These are phyloP conservation scores for Danio aesculapii DNA, from an alignment of 2,797 vertebrate species.

Conservation along the genomic window DNA sequence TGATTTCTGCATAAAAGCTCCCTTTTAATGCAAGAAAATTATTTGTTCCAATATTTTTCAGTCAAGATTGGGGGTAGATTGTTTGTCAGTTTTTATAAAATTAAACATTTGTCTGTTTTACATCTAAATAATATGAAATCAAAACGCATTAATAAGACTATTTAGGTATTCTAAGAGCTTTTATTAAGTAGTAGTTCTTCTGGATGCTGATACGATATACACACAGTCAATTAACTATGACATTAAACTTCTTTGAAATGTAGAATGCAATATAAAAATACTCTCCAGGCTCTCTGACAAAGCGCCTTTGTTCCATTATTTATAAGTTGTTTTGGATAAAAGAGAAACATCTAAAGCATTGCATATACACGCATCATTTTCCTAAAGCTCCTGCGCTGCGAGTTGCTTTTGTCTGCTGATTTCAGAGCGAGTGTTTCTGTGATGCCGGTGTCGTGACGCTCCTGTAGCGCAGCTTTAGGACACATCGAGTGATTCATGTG, in stretches of 20 bases:
- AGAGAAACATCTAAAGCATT: background rate
- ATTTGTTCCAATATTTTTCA: too few species aligned
- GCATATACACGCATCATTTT: background rate
- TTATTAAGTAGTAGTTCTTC: background rate
- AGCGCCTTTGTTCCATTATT: too few species aligned
- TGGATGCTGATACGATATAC: background rate
- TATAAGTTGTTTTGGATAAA: too few species aligned
- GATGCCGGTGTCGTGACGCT: background rate
- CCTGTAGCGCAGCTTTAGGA: background rate
- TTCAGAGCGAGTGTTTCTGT: background rate
- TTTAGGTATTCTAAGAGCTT: background rate
- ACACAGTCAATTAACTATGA: background rate
- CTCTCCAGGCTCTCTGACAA: too few species aligned
- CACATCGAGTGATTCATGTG: slow-evolving; percentile 5
- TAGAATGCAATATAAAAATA: background rate
- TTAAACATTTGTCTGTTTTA: too few species aligned
- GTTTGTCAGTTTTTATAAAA: too few species aligned
- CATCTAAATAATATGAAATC: too few species aligned
- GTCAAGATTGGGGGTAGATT: too few species aligned
- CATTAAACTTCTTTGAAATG: background rate
- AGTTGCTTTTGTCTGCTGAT: background rate
- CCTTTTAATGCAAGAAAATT: too few species aligned
- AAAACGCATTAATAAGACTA: background rate
- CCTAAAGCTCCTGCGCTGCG: background rate
- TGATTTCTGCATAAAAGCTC: too few species aligned